phyloP scores from a whole-genome alignment of 2,113 vertebrate species.

The Callospermophilus lateralis region DNA sequence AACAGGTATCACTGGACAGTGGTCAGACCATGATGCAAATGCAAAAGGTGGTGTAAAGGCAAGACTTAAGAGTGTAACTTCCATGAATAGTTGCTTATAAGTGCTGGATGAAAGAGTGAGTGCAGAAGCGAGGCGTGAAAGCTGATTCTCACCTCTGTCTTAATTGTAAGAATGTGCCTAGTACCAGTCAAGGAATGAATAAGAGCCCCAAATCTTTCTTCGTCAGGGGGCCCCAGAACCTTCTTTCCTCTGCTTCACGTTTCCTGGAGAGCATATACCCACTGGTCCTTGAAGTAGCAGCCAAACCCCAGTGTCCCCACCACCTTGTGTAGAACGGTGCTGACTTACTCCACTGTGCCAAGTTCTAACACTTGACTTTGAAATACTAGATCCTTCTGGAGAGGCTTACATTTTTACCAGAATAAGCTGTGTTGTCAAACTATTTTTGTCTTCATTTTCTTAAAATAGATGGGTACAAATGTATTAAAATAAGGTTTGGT shows the following conservation, averaged over 20 bases:
- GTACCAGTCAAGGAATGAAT: not conserved
- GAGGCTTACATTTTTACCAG: not conserved
- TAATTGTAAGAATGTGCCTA: not conserved
- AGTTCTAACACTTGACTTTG: conserved; percentile 37
- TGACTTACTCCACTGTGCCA: conserved; percentile 23
- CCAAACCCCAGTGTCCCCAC: not conserved
- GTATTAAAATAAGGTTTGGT: not conserved
- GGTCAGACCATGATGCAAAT: not conserved
- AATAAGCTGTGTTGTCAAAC: conserved; percentile 53
- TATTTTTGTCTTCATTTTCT: conserved; percentile 61
- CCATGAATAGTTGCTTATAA: not conserved
- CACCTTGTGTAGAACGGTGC: not conserved
- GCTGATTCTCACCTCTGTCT: not conserved
- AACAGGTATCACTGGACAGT: not conserved
- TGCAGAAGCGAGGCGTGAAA: not conserved
- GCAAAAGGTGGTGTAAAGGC: not conserved
- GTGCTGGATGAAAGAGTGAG: not conserved
- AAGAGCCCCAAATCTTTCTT: not conserved
- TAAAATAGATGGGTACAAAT: conserved; percentile 69
- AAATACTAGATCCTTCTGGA: conserved; percentile 58
- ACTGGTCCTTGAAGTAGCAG: not conserved
- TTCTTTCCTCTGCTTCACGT: not conserved
- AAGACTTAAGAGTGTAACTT: not conserved
- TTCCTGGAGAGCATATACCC: not conserved
- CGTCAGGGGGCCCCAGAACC: not conserved